Conservation (phyloP, 1,140 invertebrate genomes). For the Drosophila nigromelanica region DNA sequence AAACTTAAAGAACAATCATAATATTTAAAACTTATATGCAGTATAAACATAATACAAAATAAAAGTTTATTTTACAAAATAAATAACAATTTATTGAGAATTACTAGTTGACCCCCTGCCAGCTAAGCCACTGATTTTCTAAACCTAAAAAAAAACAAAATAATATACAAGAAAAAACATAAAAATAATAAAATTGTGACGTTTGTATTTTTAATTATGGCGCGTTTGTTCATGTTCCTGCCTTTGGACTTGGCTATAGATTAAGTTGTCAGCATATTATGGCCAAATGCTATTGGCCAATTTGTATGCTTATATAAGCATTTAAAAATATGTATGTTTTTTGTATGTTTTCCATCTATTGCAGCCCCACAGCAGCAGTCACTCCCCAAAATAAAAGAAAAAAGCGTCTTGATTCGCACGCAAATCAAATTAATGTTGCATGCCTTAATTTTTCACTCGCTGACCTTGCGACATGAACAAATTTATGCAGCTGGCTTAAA, state of each 20-base stretch:
- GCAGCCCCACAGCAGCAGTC: constrained; percentile 5
- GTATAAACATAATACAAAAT: neutral
- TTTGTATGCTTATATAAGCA: constrained; percentile 46
- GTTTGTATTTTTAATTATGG: constrained; percentile 75
- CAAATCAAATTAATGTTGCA: constrained; percentile 82
- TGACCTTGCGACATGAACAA: constrained; percentile 74
- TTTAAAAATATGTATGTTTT: constrained; percentile 2
- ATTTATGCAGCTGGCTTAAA: constrained; percentile 53
- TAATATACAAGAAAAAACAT: constrained; percentile 28
- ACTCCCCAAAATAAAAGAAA: constrained; percentile 27
- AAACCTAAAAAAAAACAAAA: constrained; percentile 25
- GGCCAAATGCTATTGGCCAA: constrained; percentile 58
- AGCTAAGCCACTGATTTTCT: constrained; percentile 28
- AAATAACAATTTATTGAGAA: too few species aligned
- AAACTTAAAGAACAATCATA: too few species aligned
- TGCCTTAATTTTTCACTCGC: constrained; percentile 65
- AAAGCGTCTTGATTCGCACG: constrained; percentile 60
- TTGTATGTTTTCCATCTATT: constrained; percentile 16
- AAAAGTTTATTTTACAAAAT: too few species aligned
- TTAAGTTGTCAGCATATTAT: constrained; percentile 73
- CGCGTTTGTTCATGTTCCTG: constrained; percentile 68
- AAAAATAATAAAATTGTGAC: constrained; percentile 68
- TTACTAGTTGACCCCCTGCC: constrained; percentile 1
- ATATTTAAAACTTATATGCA: too few species aligned
- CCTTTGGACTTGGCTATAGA: constrained; percentile 50